Base-by-base conservation (phyloP, 2,797 vertebrate species). In the Tenualosa thibaudeaui region DNA sequence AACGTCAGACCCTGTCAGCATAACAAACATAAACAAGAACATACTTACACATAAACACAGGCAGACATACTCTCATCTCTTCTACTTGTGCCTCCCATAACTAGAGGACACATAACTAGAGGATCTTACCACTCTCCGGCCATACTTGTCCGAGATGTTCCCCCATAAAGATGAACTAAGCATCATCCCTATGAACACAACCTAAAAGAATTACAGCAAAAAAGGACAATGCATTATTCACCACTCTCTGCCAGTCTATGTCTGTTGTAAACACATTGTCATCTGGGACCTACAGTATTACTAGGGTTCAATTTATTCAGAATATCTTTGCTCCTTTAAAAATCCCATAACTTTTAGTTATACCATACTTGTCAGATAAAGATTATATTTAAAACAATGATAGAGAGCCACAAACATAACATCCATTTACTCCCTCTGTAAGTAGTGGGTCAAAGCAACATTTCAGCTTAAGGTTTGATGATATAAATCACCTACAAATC, bases 141-240 rank as follows among this genome's bases (percentile, higher is more conserved):
- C 97, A 0, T 97, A 97, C 87, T 95, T 96, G 92, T 98, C 97
- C 0, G 95, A 94, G 82, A 98, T 88, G 62, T 96, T 97, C 54
- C 97, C 97, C 96, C 97, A 98, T 49, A 97, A 83, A 0, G 96
- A 95, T 50, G 97, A 96, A 88, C 97, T 95, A 87, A 96, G 90
- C 92, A 96, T 96, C 96, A 96, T 97, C 83, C 97, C 97, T 6
- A 97, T 88, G 87, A 98, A 98, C 88, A 98, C 97, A 85, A 96
- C 94, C 97, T 98, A 89, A 3, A 82, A 85, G 81, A 75, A 81
- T 90, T 0, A 31, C 87, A 49, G 15, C 8, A 24, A 5, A 81
- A 24, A 49, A 24, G 19, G 3, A 81, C n/a, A 24, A 24, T 62
- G 10, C 12, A 71, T 37, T 37, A 71, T 71, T 37, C 65, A 71